Evolutionary conservation across 2,888 invertebrate genomes (phyloP), one percentile per base, ranked within the genome.

Genomic region (Sphecodes monilicornis): DNA sequence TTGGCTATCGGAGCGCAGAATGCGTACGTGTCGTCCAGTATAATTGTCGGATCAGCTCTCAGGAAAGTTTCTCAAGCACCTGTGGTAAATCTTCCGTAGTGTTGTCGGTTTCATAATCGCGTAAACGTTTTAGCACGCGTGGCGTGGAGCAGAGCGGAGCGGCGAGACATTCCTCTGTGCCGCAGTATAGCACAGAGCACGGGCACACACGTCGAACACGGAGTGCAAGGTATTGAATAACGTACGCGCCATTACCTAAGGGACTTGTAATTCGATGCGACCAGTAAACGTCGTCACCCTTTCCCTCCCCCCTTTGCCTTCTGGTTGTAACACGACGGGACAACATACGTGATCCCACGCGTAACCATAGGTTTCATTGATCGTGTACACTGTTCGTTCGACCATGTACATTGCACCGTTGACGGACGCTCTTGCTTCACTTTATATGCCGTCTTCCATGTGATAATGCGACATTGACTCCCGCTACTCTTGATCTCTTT

Each of bases 221-320:
- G 78, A 78, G 80, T 68, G 80, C 70, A 71, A 84, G 85, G 86
- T 90, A 90, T 92, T 88, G 90, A 90, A 91, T 92, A 91, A 92
- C 91, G 88, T 86, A 89, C 89, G 88, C 86, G 80, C 86, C 88
- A 91, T 92, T 90, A 91, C 90, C 89, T 87, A 82, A 85, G 89
- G 90, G 90, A 88, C 88, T 82, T 87, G 92, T 92, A 92, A 92
- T 87, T 85, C 91, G 92, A 92, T 80, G 90, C 92, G 89, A 86
- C 84, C 86, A 74, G 92, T 89, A 89, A 92, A 90, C 90, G 89
- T 89, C 90, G 87, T 82, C 89, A 86, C 82, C 84, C 80, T 86
- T 82, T 88, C 71, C 57, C 81, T 72, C 81, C 64, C 32, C 32
- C 82, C 76, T 22, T 80, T 85, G 75, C 80, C 80, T 85, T 80